These are phyloP conservation scores for Lutraria rhynchaena DNA, from an alignment of 1,140 invertebrate species.

Conservation along the genomic window DNA sequence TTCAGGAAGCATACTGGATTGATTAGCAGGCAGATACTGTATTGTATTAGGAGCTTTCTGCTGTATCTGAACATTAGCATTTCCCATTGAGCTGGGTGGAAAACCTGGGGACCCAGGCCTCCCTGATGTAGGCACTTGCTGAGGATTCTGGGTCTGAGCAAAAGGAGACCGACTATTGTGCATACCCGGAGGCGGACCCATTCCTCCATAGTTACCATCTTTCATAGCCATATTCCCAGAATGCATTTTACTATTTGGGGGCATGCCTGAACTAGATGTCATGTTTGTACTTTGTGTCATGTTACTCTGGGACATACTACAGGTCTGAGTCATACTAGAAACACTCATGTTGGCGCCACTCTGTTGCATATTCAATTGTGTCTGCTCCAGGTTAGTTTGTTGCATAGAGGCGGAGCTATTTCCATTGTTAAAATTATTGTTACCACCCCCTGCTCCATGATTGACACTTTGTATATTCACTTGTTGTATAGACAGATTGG, in stretches of 20 bases:
- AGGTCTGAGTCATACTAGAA: slow-evolving; percentile 38
- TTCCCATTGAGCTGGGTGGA: slow-evolving; percentile 74
- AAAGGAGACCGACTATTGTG: slow-evolving; percentile 59
- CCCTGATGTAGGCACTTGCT: slow-evolving; percentile 65
- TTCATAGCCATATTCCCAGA: slow-evolving; percentile 43
- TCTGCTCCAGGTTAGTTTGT: slow-evolving; percentile 60
- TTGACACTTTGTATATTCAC: slow-evolving; percentile 84
- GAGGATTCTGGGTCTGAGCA: slow-evolving; percentile 56
- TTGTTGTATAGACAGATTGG: slow-evolving; percentile 84
- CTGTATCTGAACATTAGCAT: slow-evolving; percentile 88
- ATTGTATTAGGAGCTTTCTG: slow-evolving; percentile 98
- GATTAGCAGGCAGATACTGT: slow-evolving; percentile 94
- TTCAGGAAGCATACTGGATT: slow-evolving; percentile 78
- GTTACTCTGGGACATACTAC: slow-evolving; percentile 50
- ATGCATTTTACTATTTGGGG: slow-evolving; percentile 18
- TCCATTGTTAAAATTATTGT: slow-evolving; percentile 61
- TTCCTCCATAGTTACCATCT: slow-evolving; percentile 35
- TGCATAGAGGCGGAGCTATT: slow-evolving; percentile 73
- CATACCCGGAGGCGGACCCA: slow-evolving; percentile 51
- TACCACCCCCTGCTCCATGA: slow-evolving; percentile 59
- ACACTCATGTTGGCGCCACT: slow-evolving; percentile 33
- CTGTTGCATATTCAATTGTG: slow-evolving; percentile 56
- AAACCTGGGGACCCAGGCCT: slow-evolving; percentile 65
- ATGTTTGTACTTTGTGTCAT: slow-evolving; percentile 41
- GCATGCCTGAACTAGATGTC: slow-evolving; percentile 39